Base-by-base conservation (phyloP, 2,888 invertebrate species). In the Nasonovia ribisnigri region DNA sequence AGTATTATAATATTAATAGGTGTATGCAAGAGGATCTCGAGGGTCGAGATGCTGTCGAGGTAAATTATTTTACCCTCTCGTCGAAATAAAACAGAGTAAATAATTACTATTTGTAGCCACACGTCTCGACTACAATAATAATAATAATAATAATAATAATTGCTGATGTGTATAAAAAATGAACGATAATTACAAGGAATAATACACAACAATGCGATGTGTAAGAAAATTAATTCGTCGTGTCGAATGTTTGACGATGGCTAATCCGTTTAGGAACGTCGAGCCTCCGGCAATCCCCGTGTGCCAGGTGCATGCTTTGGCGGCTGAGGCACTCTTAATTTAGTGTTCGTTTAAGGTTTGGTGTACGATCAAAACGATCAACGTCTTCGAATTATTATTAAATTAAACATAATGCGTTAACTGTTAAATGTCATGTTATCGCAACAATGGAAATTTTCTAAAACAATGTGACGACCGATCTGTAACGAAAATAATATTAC, bases 181-280 rank as follows among this genome's bases (percentile, higher is more conserved):
- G 24, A 88, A 88, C 29, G 42, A 88, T 88, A 88, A 88, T 88
- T 54, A 88, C 42, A 57, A 88, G 88, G 54, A 54, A 24, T 26
- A 26, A 57, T 36, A 77, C 36, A 77, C 77, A 36, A 42, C 77
- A 42, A 26, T 42, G 46, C 60, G 42, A 90, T 90, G 60, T 2
- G 90, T 10, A 36, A 60, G 90, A 57, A 67, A 90, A 67, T 90
- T 90, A 60, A 57, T 67, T 90, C 46, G n/a, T 67, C 90, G 60
- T 67, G 90, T 90, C 60, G 60, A 26, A 67, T 90, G n/a, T 88
- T 54, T 88, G 88, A 88, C 87, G 54, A 36, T 88, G 54, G 54
- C 42, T 88, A 88, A 54, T 54, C 88, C 88, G 88, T 88, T 88
- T 26, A 26, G 88, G 54, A 54, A 57, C 88, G 26, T 42, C 48